Base-by-base conservation (phyloP, 2,113 vertebrate genomes). In the Mohoua ochrocephala region DNA sequence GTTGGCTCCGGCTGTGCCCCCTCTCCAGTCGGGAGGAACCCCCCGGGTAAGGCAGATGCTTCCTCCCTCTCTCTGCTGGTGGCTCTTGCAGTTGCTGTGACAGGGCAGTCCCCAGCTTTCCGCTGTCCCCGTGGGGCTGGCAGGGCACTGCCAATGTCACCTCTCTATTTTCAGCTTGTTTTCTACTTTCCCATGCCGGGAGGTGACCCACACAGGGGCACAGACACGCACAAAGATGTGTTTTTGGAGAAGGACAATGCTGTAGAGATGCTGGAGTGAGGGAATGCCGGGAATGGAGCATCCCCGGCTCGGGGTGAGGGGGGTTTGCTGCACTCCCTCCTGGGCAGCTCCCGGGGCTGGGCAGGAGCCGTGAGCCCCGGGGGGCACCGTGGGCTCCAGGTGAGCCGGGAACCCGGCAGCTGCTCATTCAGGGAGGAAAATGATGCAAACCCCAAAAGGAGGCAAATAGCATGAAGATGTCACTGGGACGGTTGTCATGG, bases 401-500 rank as follows among this genome's bases (percentile, higher is more conserved):
- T 52, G 83, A 88, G 80, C 73, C 3, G 3, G 41, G 47, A 47
- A 7, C 27, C 63, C 6, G 17, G 52, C 76, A 30, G 80, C 80
- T 33, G 42, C 74, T 60, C 54, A 0, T 5, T 6, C 70, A 10
- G 87, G 61, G 77, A 78, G 87, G 82, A 83, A 28, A 75, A 60
- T 1, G 81, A 15, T 71, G 74, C 81, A 71, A 18, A 9, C 35
- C 73, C 13, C 78, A 19, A 56, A 35, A 90, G 67, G 80, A 89
- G 90, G 78, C 90, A 73, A 93, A 87, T 1, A 35, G 65, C 95
- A 4, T 8, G 75, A 41, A 87, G 96, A 92, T 92, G 82, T 68
- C 90, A 52, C 92, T 5, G 33, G 94, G 91, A 80, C 13, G 28
- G 96, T 97, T 57, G 96, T 37, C 88, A 86, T 42, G 86, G 83